Conservation (phyloP, 1,140 invertebrate genomes). For the Musca domestica region DNA sequence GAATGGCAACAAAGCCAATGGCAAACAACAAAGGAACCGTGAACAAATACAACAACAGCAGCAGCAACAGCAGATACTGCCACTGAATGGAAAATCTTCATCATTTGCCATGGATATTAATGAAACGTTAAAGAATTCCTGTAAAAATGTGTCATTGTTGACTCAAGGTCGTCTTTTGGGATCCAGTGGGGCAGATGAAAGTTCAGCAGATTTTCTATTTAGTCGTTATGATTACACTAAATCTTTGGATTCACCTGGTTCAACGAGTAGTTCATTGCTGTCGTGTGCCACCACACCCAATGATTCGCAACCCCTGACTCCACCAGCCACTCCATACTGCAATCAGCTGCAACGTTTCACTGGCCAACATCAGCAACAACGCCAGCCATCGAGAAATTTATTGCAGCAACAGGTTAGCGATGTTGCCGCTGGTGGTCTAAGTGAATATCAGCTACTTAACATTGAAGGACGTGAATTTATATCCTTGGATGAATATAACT, state of each 20-base stretch:
- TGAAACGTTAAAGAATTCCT: slow-evolving; percentile 15
- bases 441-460: slow-evolving; percentile 37
- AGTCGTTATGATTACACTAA: slow-evolving; percentile 26
- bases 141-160: background rate
- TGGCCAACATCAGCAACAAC: slow-evolving; percentile 22
- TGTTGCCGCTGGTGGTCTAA: slow-evolving; percentile 23
- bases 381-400: slow-evolving; percentile 25
- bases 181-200: background rate
- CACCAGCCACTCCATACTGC: slow-evolving; percentile 46
- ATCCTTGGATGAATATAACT: slow-evolving; percentile 21
- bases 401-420: slow-evolving; percentile 32
- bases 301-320: slow-evolving; percentile 37
- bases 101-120: slow-evolving; percentile 5
- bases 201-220: slow-evolving; percentile 12
- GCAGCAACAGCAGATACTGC: background rate
- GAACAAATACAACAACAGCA: background rate
- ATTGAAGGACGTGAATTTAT: slow-evolving; percentile 44
- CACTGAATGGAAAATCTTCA: background rate
- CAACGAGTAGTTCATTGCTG: slow-evolving; percentile 44
- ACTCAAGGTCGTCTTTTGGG: slow-evolving; percentile 1
- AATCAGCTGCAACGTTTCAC: background rate
- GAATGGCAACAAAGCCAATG: slow-evolving; percentile 14
- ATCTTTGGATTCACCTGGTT: slow-evolving; percentile 46
- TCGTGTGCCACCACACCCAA: slow-evolving; percentile 29
- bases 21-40: background rate